These are phyloP conservation scores for Tachysurus fulvidraco DNA, from an alignment of 2,113 vertebrate species.

Conservation along the genomic window DNA sequence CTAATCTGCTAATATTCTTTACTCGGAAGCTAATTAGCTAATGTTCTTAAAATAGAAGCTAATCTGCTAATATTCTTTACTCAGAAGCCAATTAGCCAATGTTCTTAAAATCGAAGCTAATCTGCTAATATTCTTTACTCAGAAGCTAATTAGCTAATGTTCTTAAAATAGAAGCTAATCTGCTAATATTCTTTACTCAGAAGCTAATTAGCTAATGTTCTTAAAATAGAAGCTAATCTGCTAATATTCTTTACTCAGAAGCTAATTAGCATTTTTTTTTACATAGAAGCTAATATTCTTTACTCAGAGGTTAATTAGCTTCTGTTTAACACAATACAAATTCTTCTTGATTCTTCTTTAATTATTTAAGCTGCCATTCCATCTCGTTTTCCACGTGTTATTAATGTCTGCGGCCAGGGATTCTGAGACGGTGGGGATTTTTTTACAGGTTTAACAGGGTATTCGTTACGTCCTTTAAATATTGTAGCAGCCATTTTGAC, in stretches of 20 bases:
- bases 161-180: too few relatives aligned
- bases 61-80: not conserved
- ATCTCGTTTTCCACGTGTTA: not conserved
- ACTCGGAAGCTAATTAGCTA: not conserved
- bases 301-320: not conserved
- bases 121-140: not conserved
- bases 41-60: not conserved
- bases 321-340: not conserved
- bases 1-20: not conserved
- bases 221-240: too few relatives aligned
- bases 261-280: too few relatives aligned
- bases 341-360: not conserved
- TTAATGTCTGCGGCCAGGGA: not conserved
- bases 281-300: not conserved
- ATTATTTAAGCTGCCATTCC: not conserved
- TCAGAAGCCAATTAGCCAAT: not conserved
- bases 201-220: not conserved
- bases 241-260: not conserved
- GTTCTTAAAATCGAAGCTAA: not conserved
- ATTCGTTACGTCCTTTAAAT: conserved; percentile 7
- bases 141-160: not conserved
- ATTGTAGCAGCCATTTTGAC: conserved; percentile 10
- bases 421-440: not conserved
- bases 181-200: not conserved
- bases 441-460: not conserved